phyloP scores from a whole-genome alignment of 2,797 vertebrate genomes.

The Naso thynnoides region DNA sequence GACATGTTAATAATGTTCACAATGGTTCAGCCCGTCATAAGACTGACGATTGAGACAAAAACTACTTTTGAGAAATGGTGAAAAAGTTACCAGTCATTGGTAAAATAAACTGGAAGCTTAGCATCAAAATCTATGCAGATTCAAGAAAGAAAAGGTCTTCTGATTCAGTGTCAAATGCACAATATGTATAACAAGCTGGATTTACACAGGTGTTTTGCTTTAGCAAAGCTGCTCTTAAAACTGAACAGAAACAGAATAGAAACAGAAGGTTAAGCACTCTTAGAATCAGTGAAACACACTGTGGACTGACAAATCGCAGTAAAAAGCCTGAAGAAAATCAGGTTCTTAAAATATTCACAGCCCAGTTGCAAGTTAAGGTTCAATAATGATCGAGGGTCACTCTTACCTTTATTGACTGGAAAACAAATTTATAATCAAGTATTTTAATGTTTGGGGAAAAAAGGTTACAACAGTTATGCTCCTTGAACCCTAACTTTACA shows the following conservation, averaged over 20 bases:
- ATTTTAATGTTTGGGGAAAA: no score
- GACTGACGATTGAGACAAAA: background rate
- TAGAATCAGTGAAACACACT: background rate
- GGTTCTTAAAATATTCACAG: background rate
- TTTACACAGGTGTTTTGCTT: no score
- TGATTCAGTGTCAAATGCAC: background rate
- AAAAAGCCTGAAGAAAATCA: background rate
- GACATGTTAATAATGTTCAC: no score
- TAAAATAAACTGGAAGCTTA: background rate
- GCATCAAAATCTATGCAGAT: background rate
- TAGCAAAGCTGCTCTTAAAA: no score
- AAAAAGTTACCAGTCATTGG: background rate
- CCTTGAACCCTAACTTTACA: no score
- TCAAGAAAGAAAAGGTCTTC: background rate
- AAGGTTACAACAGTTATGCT: no score
- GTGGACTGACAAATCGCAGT: background rate
- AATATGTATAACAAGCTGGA: no score
- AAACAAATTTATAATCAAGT: background rate
- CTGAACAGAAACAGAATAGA: no score
- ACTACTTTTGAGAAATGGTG: no score
- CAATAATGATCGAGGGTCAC: no score
- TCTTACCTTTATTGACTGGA: background rate
- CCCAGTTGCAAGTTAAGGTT: background rate
- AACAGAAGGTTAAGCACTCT: no score
- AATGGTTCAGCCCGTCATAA: background rate